These are phyloP conservation scores for Gephyroberyx darwinii DNA, from an alignment of 2,797 vertebrate genomes.

Conservation along the genomic window DNA sequence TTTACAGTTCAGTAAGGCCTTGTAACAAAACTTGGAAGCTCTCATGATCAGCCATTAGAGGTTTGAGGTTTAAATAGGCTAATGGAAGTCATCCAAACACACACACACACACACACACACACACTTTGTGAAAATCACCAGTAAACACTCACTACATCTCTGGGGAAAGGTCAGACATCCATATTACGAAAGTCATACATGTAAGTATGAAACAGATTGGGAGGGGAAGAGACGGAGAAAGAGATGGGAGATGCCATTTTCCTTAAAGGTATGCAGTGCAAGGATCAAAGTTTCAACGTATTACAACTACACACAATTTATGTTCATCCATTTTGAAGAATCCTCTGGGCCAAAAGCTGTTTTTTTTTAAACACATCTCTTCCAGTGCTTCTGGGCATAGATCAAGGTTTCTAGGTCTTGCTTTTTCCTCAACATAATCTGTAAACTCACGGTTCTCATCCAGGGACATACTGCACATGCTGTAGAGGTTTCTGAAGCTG, in stretches of 20 bases:
- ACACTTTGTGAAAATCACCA: conserved; percentile 13
- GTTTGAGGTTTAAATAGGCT: neutral
- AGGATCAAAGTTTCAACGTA: conserved; percentile 42
- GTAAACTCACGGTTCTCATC: conserved; percentile 17
- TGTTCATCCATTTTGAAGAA: conserved; percentile 52
- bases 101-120: neutral
- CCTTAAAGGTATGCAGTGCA: conserved; percentile 19
- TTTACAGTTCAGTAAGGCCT: conserved; percentile 12
- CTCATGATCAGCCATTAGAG: conserved; percentile 12
- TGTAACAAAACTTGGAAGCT: conserved; percentile 38
- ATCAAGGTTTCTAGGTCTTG: conserved; percentile 26
- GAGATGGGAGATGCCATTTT: neutral
- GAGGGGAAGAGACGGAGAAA: neutral
- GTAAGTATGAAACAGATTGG: conserved; percentile 5
- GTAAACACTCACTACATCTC: conserved; percentile 6
- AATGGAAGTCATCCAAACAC: neutral
- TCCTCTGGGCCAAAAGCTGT: conserved; percentile 9
- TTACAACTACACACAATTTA: conserved; percentile 5
- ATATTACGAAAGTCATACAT: conserved; percentile 18
- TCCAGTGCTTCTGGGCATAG: conserved; percentile 22
- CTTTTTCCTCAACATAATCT: conserved; percentile 26
- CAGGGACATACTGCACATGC: neutral
- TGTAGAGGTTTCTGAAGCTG: neutral
- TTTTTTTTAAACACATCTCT: conserved; percentile 15
- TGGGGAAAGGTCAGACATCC: conserved; percentile 26